phyloP scores from a whole-genome alignment of 2,888 invertebrate genomes.

The Tipula confusa region DNA sequence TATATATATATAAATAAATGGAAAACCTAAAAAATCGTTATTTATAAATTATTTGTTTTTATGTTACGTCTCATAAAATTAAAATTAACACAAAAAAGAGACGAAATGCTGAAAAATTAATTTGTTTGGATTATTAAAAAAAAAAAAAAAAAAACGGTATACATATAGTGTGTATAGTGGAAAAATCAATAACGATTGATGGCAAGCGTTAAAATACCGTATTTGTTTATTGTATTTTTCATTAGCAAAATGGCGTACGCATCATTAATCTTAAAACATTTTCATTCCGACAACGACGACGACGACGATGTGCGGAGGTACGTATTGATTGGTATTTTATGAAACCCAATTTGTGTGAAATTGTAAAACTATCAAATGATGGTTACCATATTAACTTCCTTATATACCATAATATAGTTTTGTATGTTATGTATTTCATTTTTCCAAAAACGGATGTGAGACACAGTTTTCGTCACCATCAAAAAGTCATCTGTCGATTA shows the following conservation, averaged over 20 bases:
- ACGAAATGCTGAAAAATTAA: background rate
- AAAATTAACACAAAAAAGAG: background rate
- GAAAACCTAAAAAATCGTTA: background rate
- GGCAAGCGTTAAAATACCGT: background rate
- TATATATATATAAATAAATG: background rate
- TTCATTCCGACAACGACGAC: background rate
- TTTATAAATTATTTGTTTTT: background rate
- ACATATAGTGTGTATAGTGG: no score
- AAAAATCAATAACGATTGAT: background rate
- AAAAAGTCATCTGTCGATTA: slow-evolving; percentile 9
- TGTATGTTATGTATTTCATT: background rate
- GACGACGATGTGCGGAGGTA: no score
- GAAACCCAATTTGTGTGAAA: background rate
- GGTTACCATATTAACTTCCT: background rate
- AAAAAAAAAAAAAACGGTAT: background rate
- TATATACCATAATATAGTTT: background rate
- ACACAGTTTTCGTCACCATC: background rate
- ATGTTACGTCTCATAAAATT: slow-evolving; percentile 12
- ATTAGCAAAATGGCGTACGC: background rate
- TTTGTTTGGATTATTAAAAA: background rate
- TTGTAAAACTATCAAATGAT: background rate
- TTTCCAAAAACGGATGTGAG: background rate
- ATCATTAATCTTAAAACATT: background rate
- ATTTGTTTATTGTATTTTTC: background rate
- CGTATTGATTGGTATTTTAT: background rate